These are phyloP conservation scores for Anabas testudineus DNA, from an alignment of 2,797 vertebrate genomes.

Conservation along the genomic window DNA sequence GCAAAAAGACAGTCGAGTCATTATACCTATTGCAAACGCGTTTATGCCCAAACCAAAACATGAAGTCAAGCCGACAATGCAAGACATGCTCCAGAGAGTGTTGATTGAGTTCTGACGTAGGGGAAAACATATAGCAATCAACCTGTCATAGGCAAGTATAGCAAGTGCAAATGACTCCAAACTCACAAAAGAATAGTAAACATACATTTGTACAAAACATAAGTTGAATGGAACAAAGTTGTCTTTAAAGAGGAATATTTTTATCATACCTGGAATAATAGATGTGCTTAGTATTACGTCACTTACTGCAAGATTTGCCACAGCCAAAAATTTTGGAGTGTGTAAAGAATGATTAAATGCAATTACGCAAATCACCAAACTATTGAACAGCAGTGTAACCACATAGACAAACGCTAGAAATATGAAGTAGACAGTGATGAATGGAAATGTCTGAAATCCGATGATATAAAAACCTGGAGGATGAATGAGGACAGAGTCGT, in stretches of 20 bases:
- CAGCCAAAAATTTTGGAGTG: slow-evolving; percentile 78
- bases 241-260: slow-evolving; percentile 67
- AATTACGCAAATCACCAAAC: slow-evolving; percentile 70
- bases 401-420: slow-evolving; percentile 73
- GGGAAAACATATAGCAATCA: slow-evolving; percentile 81
- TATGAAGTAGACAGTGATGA: slow-evolving; percentile 68
- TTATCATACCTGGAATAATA: slow-evolving; percentile 78
- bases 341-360: slow-evolving; percentile 63
- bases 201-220: slow-evolving; percentile 77
- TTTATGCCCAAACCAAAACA: accelerated
- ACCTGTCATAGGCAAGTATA: slow-evolving; percentile 77
- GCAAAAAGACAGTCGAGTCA: slow-evolving; percentile 76
- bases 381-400: slow-evolving; percentile 69
- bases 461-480: slow-evolving; percentile 79
- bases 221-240: slow-evolving; percentile 77
- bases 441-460: slow-evolving; percentile 63
- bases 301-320: slow-evolving; percentile 74
- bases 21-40: slow-evolving; percentile 12
- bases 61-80: slow-evolving; percentile 67
- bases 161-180: slow-evolving; percentile 73
- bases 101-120: slow-evolving; percentile 75
- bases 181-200: slow-evolving; percentile 55
- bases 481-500: slow-evolving; percentile 65
- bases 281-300: slow-evolving; percentile 71
- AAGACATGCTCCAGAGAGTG: slow-evolving; percentile 67